Evolutionary conservation across 2,888 invertebrate genomes (phyloP).

Genomic region (Apamea epomidion): DNA sequence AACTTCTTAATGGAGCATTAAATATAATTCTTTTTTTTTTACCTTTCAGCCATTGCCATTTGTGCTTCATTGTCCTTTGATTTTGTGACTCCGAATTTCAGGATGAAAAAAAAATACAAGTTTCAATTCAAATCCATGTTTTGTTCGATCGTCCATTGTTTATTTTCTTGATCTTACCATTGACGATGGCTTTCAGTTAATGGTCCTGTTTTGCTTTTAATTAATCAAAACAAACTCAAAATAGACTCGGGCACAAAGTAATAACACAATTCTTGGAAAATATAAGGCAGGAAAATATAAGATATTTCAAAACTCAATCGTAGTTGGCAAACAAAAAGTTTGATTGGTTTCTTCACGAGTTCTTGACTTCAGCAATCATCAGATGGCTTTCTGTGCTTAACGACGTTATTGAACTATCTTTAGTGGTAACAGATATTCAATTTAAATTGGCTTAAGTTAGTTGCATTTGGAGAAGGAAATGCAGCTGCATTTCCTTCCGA

Average conservation of each 20-base stretch:
- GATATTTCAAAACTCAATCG: slow-evolving; percentile 60
- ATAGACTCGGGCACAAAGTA: slow-evolving; percentile 35
- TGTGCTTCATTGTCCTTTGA: background rate
- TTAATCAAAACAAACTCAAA: slow-evolving; percentile 40
- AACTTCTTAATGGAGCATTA: background rate
- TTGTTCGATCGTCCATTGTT: slow-evolving; percentile 16
- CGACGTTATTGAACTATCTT: slow-evolving; percentile 33
- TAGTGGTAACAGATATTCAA: slow-evolving; percentile 18
- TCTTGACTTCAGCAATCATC: slow-evolving; percentile 56
- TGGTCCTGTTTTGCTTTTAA: slow-evolving; percentile 37
- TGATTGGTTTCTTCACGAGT: slow-evolving; percentile 60
- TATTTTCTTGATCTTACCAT: slow-evolving; percentile 34
- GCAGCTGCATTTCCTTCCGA: too few species aligned
- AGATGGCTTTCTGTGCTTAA: slow-evolving; percentile 32
- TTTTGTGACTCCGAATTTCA: background rate
- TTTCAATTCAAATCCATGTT: background rate
- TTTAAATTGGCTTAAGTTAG: background rate
- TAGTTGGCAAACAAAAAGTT: slow-evolving; percentile 66
- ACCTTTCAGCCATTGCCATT: background rate
- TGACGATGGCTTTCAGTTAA: slow-evolving; percentile 30
- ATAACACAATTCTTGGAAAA: slow-evolving; percentile 21
- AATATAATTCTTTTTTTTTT: background rate
- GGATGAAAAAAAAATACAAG: background rate
- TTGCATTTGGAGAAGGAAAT: slow-evolving; percentile 2
- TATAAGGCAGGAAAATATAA: slow-evolving; percentile 20